A percentile compares a stretch with the other conserved stretches of the same genome.
phyloP scores from a whole-genome alignment of 2,113 vertebrate species.

The Suricata suricatta region DNA sequence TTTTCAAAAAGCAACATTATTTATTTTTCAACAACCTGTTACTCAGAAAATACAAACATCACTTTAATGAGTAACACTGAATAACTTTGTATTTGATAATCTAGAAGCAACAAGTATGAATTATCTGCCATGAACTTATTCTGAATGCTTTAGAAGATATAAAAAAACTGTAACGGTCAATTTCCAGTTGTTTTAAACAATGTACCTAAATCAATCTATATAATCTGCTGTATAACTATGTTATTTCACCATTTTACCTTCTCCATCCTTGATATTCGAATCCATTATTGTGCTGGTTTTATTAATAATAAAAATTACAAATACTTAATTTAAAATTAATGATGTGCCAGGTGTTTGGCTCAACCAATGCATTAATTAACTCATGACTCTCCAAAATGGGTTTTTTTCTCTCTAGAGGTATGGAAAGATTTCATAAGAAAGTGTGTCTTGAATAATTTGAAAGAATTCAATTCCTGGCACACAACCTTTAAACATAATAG shows the following conservation, averaged over 20 bases:
- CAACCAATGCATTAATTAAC: neutral
- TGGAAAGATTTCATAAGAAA: neutral
- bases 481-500: neutral
- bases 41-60: neutral
- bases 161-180: neutral
- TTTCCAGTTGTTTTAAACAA: neutral
- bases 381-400: neutral
- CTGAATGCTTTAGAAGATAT: neutral
- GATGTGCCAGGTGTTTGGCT: neutral
- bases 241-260: neutral
- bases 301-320: neutral
- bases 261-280: neutral
- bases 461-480: neutral
- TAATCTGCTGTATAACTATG: neutral
- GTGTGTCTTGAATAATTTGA: neutral
- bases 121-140: neutral
- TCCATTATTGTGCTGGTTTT: neutral
- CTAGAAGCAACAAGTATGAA: neutral
- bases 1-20: neutral
- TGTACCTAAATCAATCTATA: neutral
- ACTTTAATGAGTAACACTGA: neutral
- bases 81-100: neutral
- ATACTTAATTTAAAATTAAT: conserved; percentile 13
- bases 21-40: neutral
- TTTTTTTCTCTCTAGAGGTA: neutral